phyloP scores from a whole-genome alignment of 2,888 invertebrate genomes.

The Plagodis pulveraria region DNA sequence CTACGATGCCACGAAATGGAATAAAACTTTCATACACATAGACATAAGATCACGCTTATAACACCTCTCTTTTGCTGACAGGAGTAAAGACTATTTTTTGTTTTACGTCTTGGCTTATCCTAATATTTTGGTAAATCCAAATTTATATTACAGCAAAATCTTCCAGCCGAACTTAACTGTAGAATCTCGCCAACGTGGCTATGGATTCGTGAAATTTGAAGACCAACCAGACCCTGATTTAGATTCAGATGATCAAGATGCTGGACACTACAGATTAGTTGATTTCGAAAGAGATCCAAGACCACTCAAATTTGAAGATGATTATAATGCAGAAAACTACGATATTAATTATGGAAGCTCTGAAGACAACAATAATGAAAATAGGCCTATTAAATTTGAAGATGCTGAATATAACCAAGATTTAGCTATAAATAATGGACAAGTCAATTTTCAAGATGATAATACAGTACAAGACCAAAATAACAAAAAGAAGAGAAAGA shows the following conservation, averaged over 20 bases:
- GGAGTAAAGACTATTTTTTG: too few relatives aligned
- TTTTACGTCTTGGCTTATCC: too few relatives aligned
- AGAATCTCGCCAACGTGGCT: slow-evolving; percentile 34
- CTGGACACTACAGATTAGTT: slow-evolving; percentile 25
- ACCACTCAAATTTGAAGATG: slow-evolving; percentile 32
- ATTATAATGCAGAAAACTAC: slow-evolving; percentile 12
- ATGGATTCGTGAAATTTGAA: slow-evolving; percentile 40
- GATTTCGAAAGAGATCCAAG: slow-evolving; percentile 13
- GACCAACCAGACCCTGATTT: slow-evolving; percentile 22
- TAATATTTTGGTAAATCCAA: neutral
- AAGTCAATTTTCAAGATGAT: slow-evolving; percentile 38
- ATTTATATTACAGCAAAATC: slow-evolving; percentile 44
- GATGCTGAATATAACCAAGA: slow-evolving; percentile 25
- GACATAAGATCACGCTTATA: too few relatives aligned
- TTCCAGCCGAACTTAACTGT: slow-evolving; percentile 35
- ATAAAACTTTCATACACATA: too few relatives aligned
- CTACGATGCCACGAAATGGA: too few relatives aligned
- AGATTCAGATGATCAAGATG: slow-evolving; percentile 5
- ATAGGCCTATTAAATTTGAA: slow-evolving; percentile 43
- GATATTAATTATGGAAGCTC: slow-evolving; percentile 1
- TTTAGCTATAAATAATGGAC: slow-evolving; percentile 6
- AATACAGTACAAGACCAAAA: slow-evolving; percentile 36
- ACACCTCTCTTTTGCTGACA: too few relatives aligned
- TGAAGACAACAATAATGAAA: slow-evolving; percentile 16
- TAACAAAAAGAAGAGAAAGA: slow-evolving; percentile 48